Base-by-base conservation (phyloP, 2,888 invertebrate genomes). In the Aricia artaxerxes region DNA sequence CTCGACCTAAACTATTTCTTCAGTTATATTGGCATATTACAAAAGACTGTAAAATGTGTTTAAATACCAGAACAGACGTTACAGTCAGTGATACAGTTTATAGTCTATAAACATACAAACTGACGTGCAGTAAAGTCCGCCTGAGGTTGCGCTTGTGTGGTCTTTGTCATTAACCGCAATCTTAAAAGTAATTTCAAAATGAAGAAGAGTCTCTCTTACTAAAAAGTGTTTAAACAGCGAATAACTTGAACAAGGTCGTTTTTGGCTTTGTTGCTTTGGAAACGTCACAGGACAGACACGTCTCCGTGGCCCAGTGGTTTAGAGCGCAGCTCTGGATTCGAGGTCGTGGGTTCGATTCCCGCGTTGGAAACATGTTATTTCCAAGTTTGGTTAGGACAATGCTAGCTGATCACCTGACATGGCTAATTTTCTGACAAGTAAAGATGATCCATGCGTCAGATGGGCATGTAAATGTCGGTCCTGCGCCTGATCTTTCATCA, bases 81-180 rank as follows among this genome's bases (percentile, higher is more conserved):
- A 57, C 49, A 44, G 13, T 57, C 76, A 76, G 31, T 57, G 76
- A 76, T 76, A 76, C 76, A 57, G 53, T 75, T 76, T 57, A 76
- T 35, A 35, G 76, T 4, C 53, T 5, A 73, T 61, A 44, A 79
- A 79, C 73, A 60, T 31, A 75, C 78, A 49, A 40, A 78, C 64
- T 61, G 78, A 78, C 78, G 75, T 73, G 38, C 75, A 13, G 60
- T 73, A 73, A 78, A 78, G 60, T 73, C 9, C 5, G 60, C 73
- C 73, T 73, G 24, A 40, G 78, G 57, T 40, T 61, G 69, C n/a
- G 40, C 61, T 44, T 79, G 78, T 79, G 78, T 79, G 78, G 75
- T 60, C 78, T 79, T 75, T 75, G 73, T 57, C 57, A 61, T 72
- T 75, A 73, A 73, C 44, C 76, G 76, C 76, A 76, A 31, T 73